Base-by-base conservation (phyloP, 2,888 invertebrate species). In the Diloba caeruleocephala region DNA sequence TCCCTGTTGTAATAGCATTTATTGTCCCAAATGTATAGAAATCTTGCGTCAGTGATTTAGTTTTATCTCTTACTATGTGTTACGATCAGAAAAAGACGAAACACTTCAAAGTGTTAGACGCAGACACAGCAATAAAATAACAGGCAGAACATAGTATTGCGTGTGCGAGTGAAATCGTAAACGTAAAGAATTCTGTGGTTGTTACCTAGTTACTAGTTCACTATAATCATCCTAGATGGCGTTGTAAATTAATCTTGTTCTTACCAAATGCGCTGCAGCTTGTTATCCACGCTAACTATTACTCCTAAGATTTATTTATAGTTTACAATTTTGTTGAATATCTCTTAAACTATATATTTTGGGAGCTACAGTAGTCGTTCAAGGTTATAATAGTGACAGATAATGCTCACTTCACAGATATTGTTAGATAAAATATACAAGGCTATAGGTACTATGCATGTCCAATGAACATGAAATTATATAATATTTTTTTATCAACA, bases 211-310 rank as follows among this genome's bases (percentile, higher is more conserved):
- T 29, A 28, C 4, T 31, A 55, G 34, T 70, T 54, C 41, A n/a
- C 13, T 17, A 4, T 14, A 6, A 32, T 39, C 29, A 49, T 41
- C 41, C 43, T 50, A 70, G 70, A 70, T 71, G 72, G 72, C 72
- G 64, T 15, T 53, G 48, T n/a, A 23, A 13, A 5, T 0, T 2
- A 23, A 28, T 14, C 26, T 17, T 12, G 29, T 41, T 48, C 15
- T 31, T 26, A 44, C 17, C 8, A 12, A 54, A 10, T 3, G 15
- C 3, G 7, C 14, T 48, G 33, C n/a, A n/a, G n/a, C 56, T 56
- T 51, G 26, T 53, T 36, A 55, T 50, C 23, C 5, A 36, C 21
- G 15, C 17, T n/a, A n/a, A n/a, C n/a, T n/a, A n/a, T 49, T 50
- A 49, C 46, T 50, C 33, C 14, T 29, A 31, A 26, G 26, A 25